phyloP scores from a whole-genome alignment of 2,797 vertebrate species.

The Macroramphosus scolopax region DNA sequence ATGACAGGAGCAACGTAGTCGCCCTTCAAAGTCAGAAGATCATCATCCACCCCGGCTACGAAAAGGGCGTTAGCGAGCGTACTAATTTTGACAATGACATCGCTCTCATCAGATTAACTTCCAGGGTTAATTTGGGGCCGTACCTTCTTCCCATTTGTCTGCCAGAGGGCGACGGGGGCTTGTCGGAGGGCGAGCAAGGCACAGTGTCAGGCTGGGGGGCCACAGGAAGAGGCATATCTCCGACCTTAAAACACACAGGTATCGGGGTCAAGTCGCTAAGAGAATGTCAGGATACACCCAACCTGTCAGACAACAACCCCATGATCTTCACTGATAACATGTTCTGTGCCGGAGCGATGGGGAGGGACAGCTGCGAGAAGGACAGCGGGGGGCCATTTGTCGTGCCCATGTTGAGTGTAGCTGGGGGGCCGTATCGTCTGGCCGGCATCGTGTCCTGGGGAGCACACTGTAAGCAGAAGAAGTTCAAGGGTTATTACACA shows the following conservation, averaged over 20 bases:
- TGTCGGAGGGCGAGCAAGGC: slow-evolving; percentile 55
- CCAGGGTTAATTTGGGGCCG: slow-evolving; percentile 76
- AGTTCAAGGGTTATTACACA: slow-evolving; percentile 84
- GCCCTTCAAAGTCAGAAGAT: slow-evolving; percentile 64
- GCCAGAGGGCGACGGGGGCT: slow-evolving; percentile 60
- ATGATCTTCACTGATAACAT: slow-evolving; percentile 83
- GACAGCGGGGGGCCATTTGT: slow-evolving; percentile 88
- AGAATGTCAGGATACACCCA: slow-evolving; percentile 39
- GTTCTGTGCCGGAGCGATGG: slow-evolving; percentile 84
- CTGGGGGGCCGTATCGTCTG: slow-evolving; percentile 64
- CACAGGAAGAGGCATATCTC: rapidly evolving
- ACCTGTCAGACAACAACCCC: rapidly evolving
- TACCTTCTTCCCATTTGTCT: slow-evolving; percentile 85
- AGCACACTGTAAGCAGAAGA: slow-evolving; percentile 50
- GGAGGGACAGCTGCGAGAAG: slow-evolving; percentile 82
- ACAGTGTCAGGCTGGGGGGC: slow-evolving; percentile 83
- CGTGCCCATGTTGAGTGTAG: slow-evolving; percentile 43
- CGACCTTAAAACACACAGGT: slow-evolving; percentile 52
- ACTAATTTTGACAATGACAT: slow-evolving; percentile 85
- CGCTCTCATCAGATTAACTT: slow-evolving; percentile 81
- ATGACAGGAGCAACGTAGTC: background rate
- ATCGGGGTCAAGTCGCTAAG: slow-evolving; percentile 37
- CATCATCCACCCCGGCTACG: slow-evolving; percentile 80
- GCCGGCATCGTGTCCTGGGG: slow-evolving; percentile 91
- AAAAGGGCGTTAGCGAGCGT: background rate